A percentile compares a stretch with the other conserved stretches of the same genome.
Evolutionary conservation across 2,888 invertebrate species (phyloP).

Genomic region (Spicauda simplicius): DNA sequence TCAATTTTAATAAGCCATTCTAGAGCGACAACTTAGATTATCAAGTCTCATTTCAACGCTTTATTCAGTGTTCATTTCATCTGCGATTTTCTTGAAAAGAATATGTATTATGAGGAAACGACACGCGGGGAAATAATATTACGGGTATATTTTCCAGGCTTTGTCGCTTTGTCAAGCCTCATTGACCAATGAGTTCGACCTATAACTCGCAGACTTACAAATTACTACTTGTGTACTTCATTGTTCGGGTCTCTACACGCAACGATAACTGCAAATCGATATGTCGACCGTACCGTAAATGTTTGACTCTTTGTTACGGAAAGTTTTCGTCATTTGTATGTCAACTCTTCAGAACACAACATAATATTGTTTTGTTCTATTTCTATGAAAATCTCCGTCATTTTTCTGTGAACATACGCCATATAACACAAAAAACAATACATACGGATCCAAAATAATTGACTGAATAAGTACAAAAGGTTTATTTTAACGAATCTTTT

Average conservation of each 20-base stretch:
- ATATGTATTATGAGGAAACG: slow-evolving; percentile 9
- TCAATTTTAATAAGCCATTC: slow-evolving; percentile 35
- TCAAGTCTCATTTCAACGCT: slow-evolving; percentile 23
- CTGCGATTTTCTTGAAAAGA: slow-evolving; percentile 28
- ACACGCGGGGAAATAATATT: slow-evolving; percentile 22
- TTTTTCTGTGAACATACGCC: too few relatives aligned
- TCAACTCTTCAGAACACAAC: neutral
- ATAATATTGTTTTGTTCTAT: too few relatives aligned
- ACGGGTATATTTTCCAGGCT: slow-evolving; percentile 29
- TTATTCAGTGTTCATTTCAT: slow-evolving; percentile 27
- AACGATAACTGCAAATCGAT: slow-evolving; percentile 25
- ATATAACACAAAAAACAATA: too few relatives aligned
- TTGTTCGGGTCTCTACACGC: slow-evolving; percentile 10
- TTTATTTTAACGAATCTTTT: too few relatives aligned
- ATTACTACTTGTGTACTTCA: slow-evolving; percentile 11
- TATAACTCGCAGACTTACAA: slow-evolving; percentile 34
- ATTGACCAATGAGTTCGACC: slow-evolving; percentile 33
- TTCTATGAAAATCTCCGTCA: too few relatives aligned
- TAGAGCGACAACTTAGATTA: slow-evolving; percentile 30
- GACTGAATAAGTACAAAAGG: too few relatives aligned
- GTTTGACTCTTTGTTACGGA: neutral
- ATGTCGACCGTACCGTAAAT: slow-evolving; percentile 3
- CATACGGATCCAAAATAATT: too few relatives aligned
- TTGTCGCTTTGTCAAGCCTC: slow-evolving; percentile 27
- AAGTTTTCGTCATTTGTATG: neutral